Evolutionary conservation across 2,888 invertebrate species (phyloP), one percentile per base, ranked within the genome.

Genomic region (Catocala nupta): DNA sequence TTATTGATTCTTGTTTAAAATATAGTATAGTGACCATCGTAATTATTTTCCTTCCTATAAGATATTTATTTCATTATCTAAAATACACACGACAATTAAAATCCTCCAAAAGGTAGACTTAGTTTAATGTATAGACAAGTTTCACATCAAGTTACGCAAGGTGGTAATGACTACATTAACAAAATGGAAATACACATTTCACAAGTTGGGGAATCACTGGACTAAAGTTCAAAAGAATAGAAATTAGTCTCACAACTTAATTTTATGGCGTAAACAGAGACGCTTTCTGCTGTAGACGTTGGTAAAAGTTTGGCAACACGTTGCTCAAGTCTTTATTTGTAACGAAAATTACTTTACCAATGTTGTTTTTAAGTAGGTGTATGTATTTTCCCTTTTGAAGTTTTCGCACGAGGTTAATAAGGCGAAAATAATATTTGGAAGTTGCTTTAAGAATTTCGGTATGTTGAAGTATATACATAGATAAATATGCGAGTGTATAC

Each of bases 141-240:
- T 8, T 51, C 1, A 51, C 33, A n/a, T 51, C 5, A 50, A 36
- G 5, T 5, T 43, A 43, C 5, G 42, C 4, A 64, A 55, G 58
- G 58, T 55, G 33, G 36, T 75, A 73, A 75, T 70, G 63, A 63
- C 55, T 55, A 48, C 76, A 68, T 73, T 70, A 76, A 55, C 68
- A 57, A 47, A 47, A 43, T 42, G 45, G 52, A 47, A 16, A 48
- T 70, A 36, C 7, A 5, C 74, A 67, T 75, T 73, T 70, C 62
- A 65, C 64, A 73, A 75, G 16, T 76, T 75, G 56, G 39, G 39
- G 43, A 71, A 61, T 65, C 68, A 65, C 66, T 58, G 63, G 58
- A 56, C 44, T 43, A 45, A 65, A 76, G 57, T 71, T 76, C 39
- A 12, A 43, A 49, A 51, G 50, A 73, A 67, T 58, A 54, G 54